phyloP scores from a whole-genome alignment of 2,888 invertebrate genomes.

The Crepidodera aurea region DNA sequence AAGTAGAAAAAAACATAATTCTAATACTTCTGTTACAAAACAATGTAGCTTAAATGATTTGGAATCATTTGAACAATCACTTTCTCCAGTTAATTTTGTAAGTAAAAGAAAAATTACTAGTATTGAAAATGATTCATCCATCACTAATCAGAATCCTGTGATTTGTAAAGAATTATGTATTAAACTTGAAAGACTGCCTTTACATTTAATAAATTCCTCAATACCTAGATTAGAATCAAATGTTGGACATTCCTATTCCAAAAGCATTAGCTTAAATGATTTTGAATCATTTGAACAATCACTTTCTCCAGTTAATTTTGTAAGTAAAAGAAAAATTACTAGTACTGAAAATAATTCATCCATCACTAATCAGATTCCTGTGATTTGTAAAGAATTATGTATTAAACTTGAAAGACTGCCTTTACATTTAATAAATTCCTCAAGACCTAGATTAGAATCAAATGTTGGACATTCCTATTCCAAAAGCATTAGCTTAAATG shows the following conservation, averaged over 20 bases:
- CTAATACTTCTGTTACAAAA: not conserved
- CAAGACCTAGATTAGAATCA: not conserved
- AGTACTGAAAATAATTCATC: not conserved
- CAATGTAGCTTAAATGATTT: too few relatives aligned
- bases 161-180: too few relatives aligned
- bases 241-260: conserved; percentile 18
- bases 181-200: not conserved
- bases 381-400: too few relatives aligned
- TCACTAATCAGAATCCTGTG: too few relatives aligned
- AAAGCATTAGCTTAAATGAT: too few relatives aligned
- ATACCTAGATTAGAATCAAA: not conserved
- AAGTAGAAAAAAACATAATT: too few relatives aligned
- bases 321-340: not conserved
- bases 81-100: not conserved
- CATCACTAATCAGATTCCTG: too few relatives aligned
- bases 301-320: not conserved
- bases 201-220: not conserved
- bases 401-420: not conserved
- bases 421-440: not conserved
- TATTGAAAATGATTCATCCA: not conserved
- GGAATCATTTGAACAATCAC: too few relatives aligned
- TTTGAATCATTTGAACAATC: too few relatives aligned
- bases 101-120: not conserved
- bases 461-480: conserved; percentile 18
- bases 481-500: too few relatives aligned